Evolutionary conservation across 2,888 invertebrate genomes (phyloP).

Genomic region (Charanyca ferruginea): DNA sequence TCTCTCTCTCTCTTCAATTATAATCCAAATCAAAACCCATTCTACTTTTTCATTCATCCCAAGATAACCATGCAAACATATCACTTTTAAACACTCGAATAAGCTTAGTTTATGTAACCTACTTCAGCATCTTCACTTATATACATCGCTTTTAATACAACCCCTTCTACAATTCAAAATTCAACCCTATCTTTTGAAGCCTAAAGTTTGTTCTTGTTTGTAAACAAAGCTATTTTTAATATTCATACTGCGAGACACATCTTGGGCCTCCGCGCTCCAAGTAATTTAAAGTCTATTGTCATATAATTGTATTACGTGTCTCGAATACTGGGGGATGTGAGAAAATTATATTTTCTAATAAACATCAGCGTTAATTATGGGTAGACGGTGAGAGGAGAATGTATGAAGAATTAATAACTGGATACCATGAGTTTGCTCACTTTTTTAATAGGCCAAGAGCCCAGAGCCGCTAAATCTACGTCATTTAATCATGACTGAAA

Average conservation of each 20-base stretch:
- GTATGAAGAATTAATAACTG: conserved; percentile 42
- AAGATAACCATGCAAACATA: conserved; percentile 34
- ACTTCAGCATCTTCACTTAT: conserved; percentile 20
- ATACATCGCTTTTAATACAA: conserved; percentile 7
- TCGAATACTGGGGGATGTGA: conserved; percentile 68
- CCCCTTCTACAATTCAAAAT: conserved; percentile 1
- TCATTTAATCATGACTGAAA: no score
- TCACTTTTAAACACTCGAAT: conserved; percentile 54
- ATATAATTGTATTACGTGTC: conserved; percentile 82
- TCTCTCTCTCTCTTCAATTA: no score
- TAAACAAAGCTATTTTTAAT: conserved; percentile 69
- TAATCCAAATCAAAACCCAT: conserved; percentile 14
- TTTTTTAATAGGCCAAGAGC: not conserved
- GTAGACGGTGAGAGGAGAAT: conserved; percentile 1
- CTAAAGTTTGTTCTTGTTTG: conserved; percentile 16
- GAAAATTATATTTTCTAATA: conserved; percentile 77
- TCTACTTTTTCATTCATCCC: conserved; percentile 10
- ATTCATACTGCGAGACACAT: conserved; percentile 78
- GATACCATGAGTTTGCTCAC: conserved; percentile 1
- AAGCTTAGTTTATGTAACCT: conserved; percentile 59
- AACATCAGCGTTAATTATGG: conserved; percentile 71
- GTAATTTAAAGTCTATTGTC: conserved; percentile 81
- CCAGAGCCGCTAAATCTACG: no score
- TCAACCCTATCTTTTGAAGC: not conserved
- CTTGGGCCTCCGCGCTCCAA: conserved; percentile 70